Percentiles rank a stretch among this genome's conserved stretches.
Evolutionary conservation across 2,113 vertebrate genomes (phyloP).

Genomic region (Mus spicilegus): DNA sequence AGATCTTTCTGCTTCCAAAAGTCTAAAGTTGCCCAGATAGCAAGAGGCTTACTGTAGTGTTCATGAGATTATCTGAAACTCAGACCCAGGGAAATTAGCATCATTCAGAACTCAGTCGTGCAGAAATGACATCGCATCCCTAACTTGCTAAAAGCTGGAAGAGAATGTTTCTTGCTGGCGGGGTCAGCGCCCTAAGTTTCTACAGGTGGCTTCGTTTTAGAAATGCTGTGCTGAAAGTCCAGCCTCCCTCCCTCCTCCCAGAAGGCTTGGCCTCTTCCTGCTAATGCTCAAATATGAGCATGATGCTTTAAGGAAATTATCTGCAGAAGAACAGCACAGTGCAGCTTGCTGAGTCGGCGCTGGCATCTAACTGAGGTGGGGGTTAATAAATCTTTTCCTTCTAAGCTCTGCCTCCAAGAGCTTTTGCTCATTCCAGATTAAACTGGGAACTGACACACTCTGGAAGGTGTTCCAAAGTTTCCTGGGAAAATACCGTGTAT

Average conservation of each 20-base stretch:
- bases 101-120: conserved; percentile 7
- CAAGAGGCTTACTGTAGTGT: conserved; percentile 33
- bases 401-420: conserved; percentile 52
- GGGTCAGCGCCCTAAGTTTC: background rate
- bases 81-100: conserved; percentile 43
- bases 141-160: conserved; percentile 42
- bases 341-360: background rate
- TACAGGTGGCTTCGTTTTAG: conserved; percentile 60
- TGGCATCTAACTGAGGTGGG: conserved; percentile 14
- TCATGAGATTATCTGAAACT: conserved; percentile 59
- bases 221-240: background rate
- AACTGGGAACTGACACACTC: conserved; percentile 61
- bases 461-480: conserved; percentile 56
- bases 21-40: conserved; percentile 48
- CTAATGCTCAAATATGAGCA: conserved; percentile 5
- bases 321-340: conserved; percentile 22
- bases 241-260: conserved; percentile 41
- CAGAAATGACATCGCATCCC: conserved; percentile 43
- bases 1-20: conserved; percentile 50
- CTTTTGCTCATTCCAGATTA: conserved; percentile 64
- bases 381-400: conserved; percentile 52
- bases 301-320: conserved; percentile 45
- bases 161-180: conserved; percentile 42
- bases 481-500: conserved; percentile 29
- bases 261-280: conserved; percentile 49